Percentiles rank a stretch among this genome's conserved stretches.
Conservation (phyloP, 2,888 invertebrate genomes). For the Conistra vaccinii region DNA sequence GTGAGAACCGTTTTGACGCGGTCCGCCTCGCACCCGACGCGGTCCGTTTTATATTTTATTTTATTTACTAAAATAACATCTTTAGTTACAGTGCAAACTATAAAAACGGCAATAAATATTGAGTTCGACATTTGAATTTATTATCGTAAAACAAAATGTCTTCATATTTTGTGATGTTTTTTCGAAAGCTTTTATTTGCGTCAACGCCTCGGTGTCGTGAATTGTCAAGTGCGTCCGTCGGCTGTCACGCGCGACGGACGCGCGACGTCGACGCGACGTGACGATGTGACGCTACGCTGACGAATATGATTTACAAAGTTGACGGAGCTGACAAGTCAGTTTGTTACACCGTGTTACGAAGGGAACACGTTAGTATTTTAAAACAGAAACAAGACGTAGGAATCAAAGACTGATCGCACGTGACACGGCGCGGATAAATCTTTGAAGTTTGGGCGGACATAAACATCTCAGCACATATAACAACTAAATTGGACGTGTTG, state of each 20-base stretch:
- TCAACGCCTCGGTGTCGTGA: constrained; percentile 65
- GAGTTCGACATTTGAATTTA: constrained; percentile 76
- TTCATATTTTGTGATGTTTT: constrained; percentile 64
- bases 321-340: constrained; percentile 63
- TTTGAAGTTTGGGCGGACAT: constrained; percentile 53
- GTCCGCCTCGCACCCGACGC: constrained; percentile 62
- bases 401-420: constrained; percentile 39
- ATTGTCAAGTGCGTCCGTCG: constrained; percentile 52
- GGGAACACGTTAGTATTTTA: constrained; percentile 37
- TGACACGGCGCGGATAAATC: constrained; percentile 57
- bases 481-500: constrained; percentile 63
- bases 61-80: constrained; percentile 86
- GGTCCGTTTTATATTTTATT: constrained; percentile 73
- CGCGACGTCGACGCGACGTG: constrained; percentile 13
- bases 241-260: constrained; percentile 29
- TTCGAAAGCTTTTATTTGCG: constrained; percentile 67
- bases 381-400: constrained; percentile 31
- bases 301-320: constrained; percentile 68
- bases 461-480: constrained; percentile 56
- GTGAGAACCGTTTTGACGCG: constrained; percentile 72
- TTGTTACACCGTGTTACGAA: constrained; percentile 57
- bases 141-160: constrained; percentile 77
- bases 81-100: constrained; percentile 79
- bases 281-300: constrained; percentile 56
- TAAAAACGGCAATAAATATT: constrained; percentile 80